Evolutionary conservation across 2,113 vertebrate species (phyloP), one percentile per base, ranked within the genome.

Genomic region (Anseranas semipalmata): DNA sequence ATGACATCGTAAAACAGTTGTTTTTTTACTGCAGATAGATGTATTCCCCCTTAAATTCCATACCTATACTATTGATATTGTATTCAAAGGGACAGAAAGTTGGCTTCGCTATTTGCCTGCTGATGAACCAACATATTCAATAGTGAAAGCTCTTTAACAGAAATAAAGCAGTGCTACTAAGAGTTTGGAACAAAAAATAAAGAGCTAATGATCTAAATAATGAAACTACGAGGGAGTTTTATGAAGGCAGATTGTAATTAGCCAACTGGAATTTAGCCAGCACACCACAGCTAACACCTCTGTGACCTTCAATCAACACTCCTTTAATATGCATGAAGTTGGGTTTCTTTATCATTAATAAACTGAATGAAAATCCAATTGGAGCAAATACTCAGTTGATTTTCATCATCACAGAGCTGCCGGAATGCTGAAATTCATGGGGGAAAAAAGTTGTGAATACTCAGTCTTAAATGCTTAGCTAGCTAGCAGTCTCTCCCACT

Each of bases 171-270:
- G 0, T 28, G 48, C 68, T 62, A 41, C 46, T 56, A 78, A 87
- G 85, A 87, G 56, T 95, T 91, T 91, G 86, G 85, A 96, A 88
- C 55, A 83, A 96, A 95, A 95, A 66, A 65, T 56, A 78, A 87
- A 81, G 74, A 92, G 71, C 77, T 94, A 94, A 89, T 95, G 91
- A 96, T 92, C 90, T 96, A 95, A 96, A 96, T 90, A 96, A 96
- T 95, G 95, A 97, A 95, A 96, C 83, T 97, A 73, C 93, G 87
- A 90, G 85, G 90, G 85, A 96, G 81, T 93, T 91, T 95, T 92
- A 95, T 86, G 92, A 94, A 94, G 78, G 95, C 95, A 97, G 94
- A 97, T 95, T 93, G 92, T 92, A 97, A 97, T 97, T 97, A 97
- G 89, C 77, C 89, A 89, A 94, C 87, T 97, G 96, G 96, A 97